phyloP scores from a whole-genome alignment of 2,797 vertebrate species.

The Ctenopoma kingsleyae region DNA sequence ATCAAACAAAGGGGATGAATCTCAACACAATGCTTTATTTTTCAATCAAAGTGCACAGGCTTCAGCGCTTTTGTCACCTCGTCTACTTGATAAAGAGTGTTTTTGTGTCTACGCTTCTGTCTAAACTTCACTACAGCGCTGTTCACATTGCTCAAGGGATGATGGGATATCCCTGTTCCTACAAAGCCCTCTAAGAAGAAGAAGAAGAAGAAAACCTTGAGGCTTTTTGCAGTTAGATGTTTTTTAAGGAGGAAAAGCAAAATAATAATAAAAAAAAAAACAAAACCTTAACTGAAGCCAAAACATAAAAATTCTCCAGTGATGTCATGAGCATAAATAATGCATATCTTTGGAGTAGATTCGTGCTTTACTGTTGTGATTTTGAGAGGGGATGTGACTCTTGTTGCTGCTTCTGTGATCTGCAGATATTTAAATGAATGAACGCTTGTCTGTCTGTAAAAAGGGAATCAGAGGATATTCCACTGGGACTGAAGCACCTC shows the following conservation, averaged over 20 bases:
- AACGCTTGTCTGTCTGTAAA: constrained; percentile 68
- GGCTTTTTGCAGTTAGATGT: constrained; percentile 10
- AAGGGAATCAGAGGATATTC: constrained; percentile 63
- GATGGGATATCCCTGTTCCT: constrained; percentile 7
- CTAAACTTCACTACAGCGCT: constrained; percentile 6
- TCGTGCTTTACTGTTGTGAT: constrained; percentile 28
- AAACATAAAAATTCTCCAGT: constrained; percentile 39
- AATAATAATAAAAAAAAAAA: background rate
- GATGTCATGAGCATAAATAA: constrained; percentile 73
- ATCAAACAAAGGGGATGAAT: constrained; percentile 18
- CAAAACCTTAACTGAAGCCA: constrained; percentile 26
- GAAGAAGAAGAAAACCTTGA: background rate
- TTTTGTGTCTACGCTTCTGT: constrained; percentile 27
- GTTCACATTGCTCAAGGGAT: constrained; percentile 6
- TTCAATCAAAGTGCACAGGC: constrained; percentile 15
- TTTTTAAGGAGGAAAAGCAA: constrained; percentile 5
- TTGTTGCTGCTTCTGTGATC: constrained; percentile 51
- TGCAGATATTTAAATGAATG: constrained; percentile 70
- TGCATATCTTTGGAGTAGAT: constrained; percentile 52
- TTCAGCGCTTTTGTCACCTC: constrained; percentile 22
- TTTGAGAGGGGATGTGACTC: constrained; percentile 15
- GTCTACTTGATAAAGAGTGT: constrained; percentile 16
- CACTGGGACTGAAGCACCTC: constrained; percentile 76
- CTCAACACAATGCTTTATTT: constrained; percentile 22
- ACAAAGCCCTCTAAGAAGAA: background rate